phyloP scores from a whole-genome alignment of 2,888 invertebrate genomes.

The Harpagoxenus sublaevis region DNA sequence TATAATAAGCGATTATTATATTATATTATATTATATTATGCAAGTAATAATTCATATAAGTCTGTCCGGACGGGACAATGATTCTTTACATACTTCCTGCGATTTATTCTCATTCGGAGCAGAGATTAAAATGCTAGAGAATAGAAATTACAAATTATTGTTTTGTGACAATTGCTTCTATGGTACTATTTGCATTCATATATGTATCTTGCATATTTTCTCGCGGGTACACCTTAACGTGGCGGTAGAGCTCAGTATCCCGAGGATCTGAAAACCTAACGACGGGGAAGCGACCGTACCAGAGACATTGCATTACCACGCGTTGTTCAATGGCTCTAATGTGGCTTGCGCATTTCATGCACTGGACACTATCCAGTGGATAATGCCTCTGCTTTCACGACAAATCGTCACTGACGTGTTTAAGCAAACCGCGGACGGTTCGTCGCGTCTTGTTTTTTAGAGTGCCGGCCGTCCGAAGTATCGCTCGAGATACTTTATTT shows the following conservation, averaged over 20 bases:
- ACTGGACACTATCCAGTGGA: neutral
- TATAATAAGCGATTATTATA: too few species aligned
- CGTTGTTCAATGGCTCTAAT: constrained; percentile 7
- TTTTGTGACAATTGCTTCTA: neutral
- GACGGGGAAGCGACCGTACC: neutral
- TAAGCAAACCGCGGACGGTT: neutral
- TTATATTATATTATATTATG: too few species aligned
- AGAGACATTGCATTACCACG: neutral
- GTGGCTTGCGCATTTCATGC: neutral
- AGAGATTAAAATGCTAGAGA: too few species aligned
- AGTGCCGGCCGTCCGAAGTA: neutral
- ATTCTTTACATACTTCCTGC: too few species aligned
- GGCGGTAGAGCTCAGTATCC: neutral
- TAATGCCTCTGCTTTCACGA: neutral
- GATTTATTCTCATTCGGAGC: too few species aligned
- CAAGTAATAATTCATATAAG: too few species aligned
- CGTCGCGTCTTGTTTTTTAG: neutral
- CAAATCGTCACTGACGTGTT: neutral
- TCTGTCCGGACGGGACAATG: too few species aligned
- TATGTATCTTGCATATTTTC: neutral
- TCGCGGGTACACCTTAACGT: neutral
- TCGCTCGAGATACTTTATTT: neutral
- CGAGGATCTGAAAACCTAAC: neutral
- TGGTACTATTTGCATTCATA: neutral
- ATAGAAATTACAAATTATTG: neutral